Evolutionary conservation across 2,888 invertebrate species (phyloP), one percentile per base, ranked within the genome.

Genomic region (Phragmatobia fuliginosa): DNA sequence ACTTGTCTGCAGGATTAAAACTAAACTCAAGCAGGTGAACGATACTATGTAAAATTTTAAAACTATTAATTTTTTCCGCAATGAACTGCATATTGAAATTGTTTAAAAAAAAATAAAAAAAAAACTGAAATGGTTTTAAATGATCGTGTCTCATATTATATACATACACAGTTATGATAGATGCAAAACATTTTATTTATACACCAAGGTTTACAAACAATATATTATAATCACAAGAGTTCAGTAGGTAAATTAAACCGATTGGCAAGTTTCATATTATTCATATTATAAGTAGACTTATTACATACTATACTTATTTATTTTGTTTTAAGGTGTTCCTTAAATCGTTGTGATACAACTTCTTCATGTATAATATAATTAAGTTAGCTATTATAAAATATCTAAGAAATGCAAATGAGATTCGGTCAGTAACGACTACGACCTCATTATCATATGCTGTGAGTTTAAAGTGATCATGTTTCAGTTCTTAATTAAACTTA

Each of bases 401-500:
- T 62, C 56, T 33, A 62, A 62, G 38, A 56, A 71, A 71, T 67
- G 60, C 60, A 64, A 71, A 71, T 71, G 32, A 59, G 61, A 60
- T 62, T 66, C 62, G 21, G 59, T 32, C 14, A 52, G 52, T 63
- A 66, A 41, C 52, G 59, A 36, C 49, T 28, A 36, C 64, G 7
- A 41, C 60, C 52, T 61, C 60, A 64, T 71, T 62, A 71, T 71
- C 52, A 64, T 67, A 61, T 56, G 64, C 64, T 56, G 60, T 41
- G 58, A 65, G 38, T 68, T 64, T 64, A 67, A 67, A 56, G 62
- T 56, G 67, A 52, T 60, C 65, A 21, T 61, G 45, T 68, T 62
- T 56, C 58, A 65, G 62, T 56, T 61, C 64, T 56, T 71, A 71
- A 71, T 71, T 65, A 68, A 7, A 62, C 65, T 71, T 68, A 65